Evolutionary conservation across 2,797 vertebrate species (phyloP).

Genomic region (Gallirallus australis): DNA sequence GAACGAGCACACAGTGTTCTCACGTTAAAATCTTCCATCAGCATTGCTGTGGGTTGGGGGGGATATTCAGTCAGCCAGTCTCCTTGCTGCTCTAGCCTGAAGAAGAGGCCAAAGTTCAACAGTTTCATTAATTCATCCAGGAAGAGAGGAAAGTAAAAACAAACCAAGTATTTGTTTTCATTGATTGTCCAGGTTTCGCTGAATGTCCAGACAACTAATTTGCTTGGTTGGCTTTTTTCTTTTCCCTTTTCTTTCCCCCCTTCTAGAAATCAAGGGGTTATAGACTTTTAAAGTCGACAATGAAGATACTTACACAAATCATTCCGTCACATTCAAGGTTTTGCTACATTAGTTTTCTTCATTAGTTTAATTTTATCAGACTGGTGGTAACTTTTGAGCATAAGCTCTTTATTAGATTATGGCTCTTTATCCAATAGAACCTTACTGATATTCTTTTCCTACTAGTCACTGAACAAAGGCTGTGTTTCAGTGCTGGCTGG

Average conservation of each 20-base stretch:
- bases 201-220: neutral
- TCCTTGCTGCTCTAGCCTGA: slow-evolving; percentile 50
- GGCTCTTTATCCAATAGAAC: neutral
- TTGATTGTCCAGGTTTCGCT: slow-evolving; percentile 54
- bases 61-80: slow-evolving; percentile 53
- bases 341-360: neutral
- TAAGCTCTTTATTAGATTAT: neutral
- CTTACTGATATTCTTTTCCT: neutral
- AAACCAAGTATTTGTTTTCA: slow-evolving; percentile 66
- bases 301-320: neutral
- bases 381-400: neutral
- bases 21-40: slow-evolving; percentile 59
- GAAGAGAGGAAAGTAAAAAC: slow-evolving; percentile 74
- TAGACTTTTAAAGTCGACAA: neutral
- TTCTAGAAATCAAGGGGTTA: neutral
- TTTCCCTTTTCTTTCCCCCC: neutral
- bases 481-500: neutral
- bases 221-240: neutral
- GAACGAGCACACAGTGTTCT: slow-evolving; percentile 62
- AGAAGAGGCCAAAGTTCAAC: slow-evolving; percentile 75
- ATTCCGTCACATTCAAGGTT: neutral
- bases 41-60: slow-evolving; percentile 54
- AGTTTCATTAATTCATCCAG: slow-evolving; percentile 76
- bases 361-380: neutral
- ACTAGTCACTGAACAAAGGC: neutral